These are phyloP conservation scores for Cynaeus angustus DNA, from an alignment of 2,888 invertebrate species.

Conservation along the genomic window DNA sequence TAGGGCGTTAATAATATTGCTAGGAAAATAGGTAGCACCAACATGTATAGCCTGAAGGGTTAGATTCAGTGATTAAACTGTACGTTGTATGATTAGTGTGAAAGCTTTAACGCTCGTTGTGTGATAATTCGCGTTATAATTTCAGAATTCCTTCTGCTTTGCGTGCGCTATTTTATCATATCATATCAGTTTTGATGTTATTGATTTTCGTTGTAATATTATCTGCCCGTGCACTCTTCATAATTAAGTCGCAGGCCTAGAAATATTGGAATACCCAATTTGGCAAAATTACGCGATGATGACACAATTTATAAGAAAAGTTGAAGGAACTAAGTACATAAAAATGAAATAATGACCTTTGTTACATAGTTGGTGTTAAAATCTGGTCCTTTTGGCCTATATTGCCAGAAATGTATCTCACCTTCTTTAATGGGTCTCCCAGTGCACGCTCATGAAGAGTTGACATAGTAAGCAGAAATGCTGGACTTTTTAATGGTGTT, in stretches of 20 bases:
- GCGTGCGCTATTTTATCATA: conserved; percentile 52
- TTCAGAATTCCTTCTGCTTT: conserved; percentile 37
- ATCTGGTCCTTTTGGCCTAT: conserved; percentile 8
- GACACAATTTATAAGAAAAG: conserved; percentile 28
- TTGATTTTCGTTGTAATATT: conserved; percentile 52
- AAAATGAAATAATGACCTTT: conserved; percentile 39
- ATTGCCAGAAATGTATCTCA: conserved; percentile 37
- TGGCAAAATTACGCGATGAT: conserved; percentile 7
- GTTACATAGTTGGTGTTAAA: conserved; percentile 30
- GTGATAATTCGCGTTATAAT: conserved; percentile 33
- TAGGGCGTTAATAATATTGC: no score
- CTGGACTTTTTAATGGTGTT: conserved; percentile 54
- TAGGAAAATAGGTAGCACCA: no score
- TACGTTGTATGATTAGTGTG: conserved; percentile 23
- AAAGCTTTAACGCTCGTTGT: conserved; percentile 28
- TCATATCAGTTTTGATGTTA: conserved; percentile 55
- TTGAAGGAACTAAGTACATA: conserved; percentile 19
- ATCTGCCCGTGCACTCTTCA: conserved; percentile 40
- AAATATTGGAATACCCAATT: conserved; percentile 9
- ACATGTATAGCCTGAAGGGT: neutral
- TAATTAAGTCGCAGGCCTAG: conserved; percentile 28
- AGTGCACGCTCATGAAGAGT: conserved; percentile 47
- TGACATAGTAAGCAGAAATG: conserved; percentile 51
- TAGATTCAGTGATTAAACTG: conserved; percentile 19
- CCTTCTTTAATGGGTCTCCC: conserved; percentile 47